These are phyloP conservation scores for Carposina sasakii DNA, from an alignment of 1,140 invertebrate species.

Conservation along the genomic window DNA sequence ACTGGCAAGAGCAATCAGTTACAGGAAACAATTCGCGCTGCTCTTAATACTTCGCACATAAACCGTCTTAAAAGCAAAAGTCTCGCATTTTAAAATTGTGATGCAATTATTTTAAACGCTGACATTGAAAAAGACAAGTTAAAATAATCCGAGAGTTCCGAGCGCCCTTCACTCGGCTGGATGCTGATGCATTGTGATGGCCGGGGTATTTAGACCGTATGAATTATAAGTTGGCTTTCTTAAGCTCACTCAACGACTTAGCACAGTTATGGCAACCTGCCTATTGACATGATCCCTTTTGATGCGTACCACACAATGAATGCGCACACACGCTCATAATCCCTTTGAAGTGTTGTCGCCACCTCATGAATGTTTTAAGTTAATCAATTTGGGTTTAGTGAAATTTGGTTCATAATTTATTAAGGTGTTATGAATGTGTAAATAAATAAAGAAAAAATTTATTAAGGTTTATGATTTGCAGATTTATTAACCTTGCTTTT, in stretches of 20 bases:
- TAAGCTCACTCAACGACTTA: slow-evolving; percentile 23
- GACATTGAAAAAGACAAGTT: slow-evolving; percentile 72
- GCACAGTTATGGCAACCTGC: too few relatives aligned
- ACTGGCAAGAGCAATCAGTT: too few relatives aligned
- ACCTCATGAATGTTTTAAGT: too few relatives aligned
- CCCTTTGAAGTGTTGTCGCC: too few relatives aligned
- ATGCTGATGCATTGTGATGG: slow-evolving; percentile 68
- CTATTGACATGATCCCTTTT: neutral
- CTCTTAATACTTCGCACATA: slow-evolving; percentile 51
- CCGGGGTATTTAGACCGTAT: slow-evolving; percentile 60
- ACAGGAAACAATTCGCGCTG: slow-evolving; percentile 67
- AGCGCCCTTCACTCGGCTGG: slow-evolving; percentile 66
- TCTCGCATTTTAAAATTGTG: slow-evolving; percentile 69
- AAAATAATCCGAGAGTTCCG: slow-evolving; percentile 69
- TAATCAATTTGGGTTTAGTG: too few relatives aligned
- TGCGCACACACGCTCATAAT: too few relatives aligned
- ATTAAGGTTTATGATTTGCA: too few relatives aligned
- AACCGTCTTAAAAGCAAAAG: slow-evolving; percentile 65
- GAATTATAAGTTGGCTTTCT: slow-evolving; percentile 40
- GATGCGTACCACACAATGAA: too few relatives aligned
- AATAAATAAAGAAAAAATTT: too few relatives aligned
- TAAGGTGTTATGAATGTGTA: too few relatives aligned
- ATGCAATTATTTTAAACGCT: slow-evolving; percentile 72
- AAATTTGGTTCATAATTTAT: too few relatives aligned
- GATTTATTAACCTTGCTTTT: too few relatives aligned